Base-by-base conservation (phyloP, 2,797 vertebrate species). In the Falco peregrinus region DNA sequence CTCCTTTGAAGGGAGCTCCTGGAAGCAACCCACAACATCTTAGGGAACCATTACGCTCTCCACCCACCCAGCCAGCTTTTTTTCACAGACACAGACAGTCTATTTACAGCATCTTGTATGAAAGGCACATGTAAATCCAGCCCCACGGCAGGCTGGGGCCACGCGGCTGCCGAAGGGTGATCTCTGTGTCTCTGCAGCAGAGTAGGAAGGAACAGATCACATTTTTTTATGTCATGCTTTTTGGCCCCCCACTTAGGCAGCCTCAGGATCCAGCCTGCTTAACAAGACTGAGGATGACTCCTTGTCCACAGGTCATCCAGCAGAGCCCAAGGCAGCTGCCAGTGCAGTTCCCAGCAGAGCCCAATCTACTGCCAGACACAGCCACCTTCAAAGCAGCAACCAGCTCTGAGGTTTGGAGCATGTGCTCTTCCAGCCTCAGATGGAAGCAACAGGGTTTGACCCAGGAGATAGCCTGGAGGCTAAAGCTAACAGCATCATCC, bases 1-100 rank as follows among this genome's bases (percentile, higher is more conserved):
- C 10, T 45, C 37, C 92, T 97, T 95, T 96, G 87, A 96, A 96
- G 84, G 71, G 39, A 94, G 76, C 63, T 94, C 91, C 86, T 20
- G 43, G 94, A 94, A 95, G 71, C 74, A 91, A 73, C 86, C 78
- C 64, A 71, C 84, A 90, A 43, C 77, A 88, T 81, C 76, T 95
- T 45, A 59, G n/a, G 7, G 33, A 94, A 71, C 50, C 69, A 87
- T 87, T 84, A 87, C 80, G 61, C 81, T 79, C 76, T 67, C 86
- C 60, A 85, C 60, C 93, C 96, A 89, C 94, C 84, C 71, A 68
- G 9, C 53, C 87, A 84, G 37, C 54, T 61, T 65, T 59, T 70
- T 89, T 86, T 17, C 90, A 89, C 51, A 92, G 86, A 68, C 59
- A 81, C 70, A 71, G 84, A 17, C 11, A 1, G n/a, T 71, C 86